Percentiles rank a stretch among this genome's conserved stretches.
Conservation (phyloP, 2,888 invertebrate genomes). For the Drosophila maculinotata region DNA sequence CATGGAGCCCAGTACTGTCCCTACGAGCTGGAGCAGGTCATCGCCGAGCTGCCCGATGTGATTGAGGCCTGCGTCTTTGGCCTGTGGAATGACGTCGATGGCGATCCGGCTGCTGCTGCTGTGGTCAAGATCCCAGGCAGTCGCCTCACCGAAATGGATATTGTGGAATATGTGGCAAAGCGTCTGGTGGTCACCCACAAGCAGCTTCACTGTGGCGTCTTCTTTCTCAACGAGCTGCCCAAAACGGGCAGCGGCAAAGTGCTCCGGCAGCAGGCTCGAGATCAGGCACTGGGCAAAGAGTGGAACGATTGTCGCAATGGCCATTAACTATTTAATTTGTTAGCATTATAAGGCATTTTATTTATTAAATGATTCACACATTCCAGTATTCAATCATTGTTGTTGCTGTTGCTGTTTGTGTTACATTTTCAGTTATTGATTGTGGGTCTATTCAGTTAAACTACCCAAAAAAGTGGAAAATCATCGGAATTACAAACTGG, state of each 20-base stretch:
- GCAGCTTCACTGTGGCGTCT: constrained; percentile 82
- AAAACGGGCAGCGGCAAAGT: constrained; percentile 82
- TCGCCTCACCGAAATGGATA: constrained; percentile 74
- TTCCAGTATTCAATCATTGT: constrained; percentile 40
- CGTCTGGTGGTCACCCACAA: constrained; percentile 79
- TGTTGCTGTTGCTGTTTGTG: constrained; percentile 15
- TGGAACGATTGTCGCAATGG: constrained; percentile 72
- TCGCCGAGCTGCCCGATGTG: constrained; percentile 79
- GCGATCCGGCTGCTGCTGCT: constrained; percentile 82
- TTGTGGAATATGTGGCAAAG: constrained; percentile 79
- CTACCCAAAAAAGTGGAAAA: constrained; percentile 7
- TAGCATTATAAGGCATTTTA: constrained; percentile 23
- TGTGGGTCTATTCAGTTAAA: not conserved
- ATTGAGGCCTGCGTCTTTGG: constrained; percentile 82
- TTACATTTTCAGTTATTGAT: no score
- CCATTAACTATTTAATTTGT: constrained; percentile 30
- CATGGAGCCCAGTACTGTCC: constrained; percentile 82
- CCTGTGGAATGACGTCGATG: constrained; percentile 79
- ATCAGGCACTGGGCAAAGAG: constrained; percentile 78
- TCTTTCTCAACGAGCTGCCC: constrained; percentile 80
- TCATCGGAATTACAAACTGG: constrained; percentile 13
- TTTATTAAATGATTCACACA: constrained; percentile 51
- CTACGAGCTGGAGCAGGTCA: constrained; percentile 80
- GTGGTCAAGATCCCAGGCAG: constrained; percentile 74
- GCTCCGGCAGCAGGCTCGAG: constrained; percentile 75